Conservation (phyloP, 1,140 invertebrate genomes). For the Oncopeltus fasciatus region DNA sequence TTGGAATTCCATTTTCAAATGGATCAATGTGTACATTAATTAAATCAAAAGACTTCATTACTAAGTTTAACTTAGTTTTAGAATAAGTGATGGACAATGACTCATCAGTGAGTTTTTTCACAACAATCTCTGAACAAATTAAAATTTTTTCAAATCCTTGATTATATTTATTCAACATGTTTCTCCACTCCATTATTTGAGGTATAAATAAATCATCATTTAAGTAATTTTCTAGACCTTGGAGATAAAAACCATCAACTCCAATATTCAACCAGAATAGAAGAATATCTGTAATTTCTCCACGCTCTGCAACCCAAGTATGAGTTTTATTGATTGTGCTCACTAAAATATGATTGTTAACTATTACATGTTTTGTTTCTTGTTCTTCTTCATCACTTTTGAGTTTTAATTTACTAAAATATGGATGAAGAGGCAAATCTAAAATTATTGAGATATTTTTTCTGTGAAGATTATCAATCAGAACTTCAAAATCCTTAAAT, state of each 20-base stretch:
- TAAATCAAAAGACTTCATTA: constrained; percentile 51
- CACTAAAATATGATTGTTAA: constrained; percentile 22
- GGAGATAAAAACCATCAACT: constrained; percentile 69
- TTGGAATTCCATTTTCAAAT: constrained; percentile 35
- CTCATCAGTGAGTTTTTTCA: constrained; percentile 24
- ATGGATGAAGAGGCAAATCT: constrained; percentile 54
- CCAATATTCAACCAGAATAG: constrained; percentile 46
- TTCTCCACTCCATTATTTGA: constrained; percentile 48
- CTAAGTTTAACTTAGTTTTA: constrained; percentile 27
- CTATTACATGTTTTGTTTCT: constrained; percentile 17
- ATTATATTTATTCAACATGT: constrained; percentile 31
- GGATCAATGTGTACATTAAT: constrained; percentile 45
- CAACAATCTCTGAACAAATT: constrained; percentile 44
- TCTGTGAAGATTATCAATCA: constrained; percentile 42
- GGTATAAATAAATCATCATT: constrained; percentile 32
- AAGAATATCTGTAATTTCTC: constrained; percentile 33
- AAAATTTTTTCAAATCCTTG: constrained; percentile 40
- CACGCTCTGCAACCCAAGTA: constrained; percentile 17
- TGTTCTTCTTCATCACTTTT: background rate
- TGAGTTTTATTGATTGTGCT: background rate
- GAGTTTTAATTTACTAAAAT: constrained; percentile 29
- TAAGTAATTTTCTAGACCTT: constrained; percentile 42
- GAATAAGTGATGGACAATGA: constrained; percentile 27
- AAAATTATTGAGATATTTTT: constrained; percentile 55
- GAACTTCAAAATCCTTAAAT: constrained; percentile 44